Conservation (phyloP, 2,113 vertebrate genomes). For the Ceratotherium simum region DNA sequence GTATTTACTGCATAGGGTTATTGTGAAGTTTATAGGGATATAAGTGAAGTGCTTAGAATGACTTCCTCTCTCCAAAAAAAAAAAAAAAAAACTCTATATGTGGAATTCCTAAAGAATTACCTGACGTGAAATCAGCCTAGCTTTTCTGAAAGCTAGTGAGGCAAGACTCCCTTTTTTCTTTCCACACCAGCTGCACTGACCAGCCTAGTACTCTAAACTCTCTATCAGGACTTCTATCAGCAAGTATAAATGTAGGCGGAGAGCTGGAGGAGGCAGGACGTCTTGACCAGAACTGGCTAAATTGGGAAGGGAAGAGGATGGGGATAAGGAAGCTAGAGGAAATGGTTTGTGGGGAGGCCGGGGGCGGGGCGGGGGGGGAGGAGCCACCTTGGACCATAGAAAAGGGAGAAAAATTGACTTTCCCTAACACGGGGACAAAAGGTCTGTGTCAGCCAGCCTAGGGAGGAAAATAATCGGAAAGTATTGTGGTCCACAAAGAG, state of each 20-base stretch:
- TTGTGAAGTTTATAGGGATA: not conserved
- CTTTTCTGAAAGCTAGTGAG: not conserved
- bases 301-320: not conserved
- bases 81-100: not conserved
- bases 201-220: not conserved
- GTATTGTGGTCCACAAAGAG: not conserved
- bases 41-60: not conserved
- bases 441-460: not conserved
- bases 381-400: fast-evolving
- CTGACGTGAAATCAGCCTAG: not conserved
- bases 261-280: no score
- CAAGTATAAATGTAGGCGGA: no score
- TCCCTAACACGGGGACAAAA: not conserved
- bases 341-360: not conserved
- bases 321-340: not conserved
- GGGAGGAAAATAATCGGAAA: not conserved
- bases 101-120: not conserved
- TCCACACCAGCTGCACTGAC: no score
- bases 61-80: not conserved
- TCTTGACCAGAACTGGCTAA: not conserved
- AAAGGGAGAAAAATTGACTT: not conserved
- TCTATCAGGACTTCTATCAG: no score
- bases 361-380: fast-evolving
- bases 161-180: not conserved
- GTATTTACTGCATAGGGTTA: not conserved